Evolutionary conservation across 2,888 invertebrate genomes (phyloP).

Genomic region (Eristalinus aeneus): DNA sequence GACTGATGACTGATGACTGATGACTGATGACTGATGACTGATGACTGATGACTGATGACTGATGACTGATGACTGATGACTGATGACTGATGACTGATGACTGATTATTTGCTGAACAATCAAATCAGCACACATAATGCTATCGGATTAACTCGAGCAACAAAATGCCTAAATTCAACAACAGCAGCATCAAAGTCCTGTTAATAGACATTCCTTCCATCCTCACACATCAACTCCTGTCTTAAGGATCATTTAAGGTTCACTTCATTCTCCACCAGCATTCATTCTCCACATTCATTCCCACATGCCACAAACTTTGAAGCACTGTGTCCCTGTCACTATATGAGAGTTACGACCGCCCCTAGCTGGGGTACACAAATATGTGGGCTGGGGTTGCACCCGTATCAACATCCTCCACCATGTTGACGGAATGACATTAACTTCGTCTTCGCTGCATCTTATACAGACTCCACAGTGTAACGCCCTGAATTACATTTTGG

Average conservation of each 20-base stretch:
- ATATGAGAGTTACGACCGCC: conserved; percentile 23
- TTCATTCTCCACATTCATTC: too few relatives aligned
- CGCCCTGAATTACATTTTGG: conserved; percentile 28
- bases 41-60: too few relatives aligned
- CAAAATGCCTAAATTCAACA: neutral
- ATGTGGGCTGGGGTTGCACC: conserved; percentile 2
- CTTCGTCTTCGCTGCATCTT: conserved; percentile 41
- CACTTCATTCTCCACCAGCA: neutral
- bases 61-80: too few relatives aligned
- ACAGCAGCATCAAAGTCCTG: neutral
- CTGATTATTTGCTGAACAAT: too few relatives aligned
- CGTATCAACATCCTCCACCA: conserved; percentile 21
- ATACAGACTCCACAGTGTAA: neutral
- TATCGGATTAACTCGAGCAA: neutral
- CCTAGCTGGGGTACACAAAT: neutral
- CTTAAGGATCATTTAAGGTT: conserved; percentile 21
- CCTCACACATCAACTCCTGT: conserved; percentile 2
- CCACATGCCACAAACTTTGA: neutral
- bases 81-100: too few relatives aligned
- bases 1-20: too few relatives aligned
- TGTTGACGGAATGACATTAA: conserved; percentile 41
- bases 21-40: too few relatives aligned
- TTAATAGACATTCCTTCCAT: neutral
- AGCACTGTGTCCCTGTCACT: conserved; percentile 20
- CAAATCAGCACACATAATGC: too few relatives aligned